These are phyloP conservation scores for Paracentrotus lividus DNA, from an alignment of 53 echinoderm and acorn worm species.

Conservation along the genomic window DNA sequence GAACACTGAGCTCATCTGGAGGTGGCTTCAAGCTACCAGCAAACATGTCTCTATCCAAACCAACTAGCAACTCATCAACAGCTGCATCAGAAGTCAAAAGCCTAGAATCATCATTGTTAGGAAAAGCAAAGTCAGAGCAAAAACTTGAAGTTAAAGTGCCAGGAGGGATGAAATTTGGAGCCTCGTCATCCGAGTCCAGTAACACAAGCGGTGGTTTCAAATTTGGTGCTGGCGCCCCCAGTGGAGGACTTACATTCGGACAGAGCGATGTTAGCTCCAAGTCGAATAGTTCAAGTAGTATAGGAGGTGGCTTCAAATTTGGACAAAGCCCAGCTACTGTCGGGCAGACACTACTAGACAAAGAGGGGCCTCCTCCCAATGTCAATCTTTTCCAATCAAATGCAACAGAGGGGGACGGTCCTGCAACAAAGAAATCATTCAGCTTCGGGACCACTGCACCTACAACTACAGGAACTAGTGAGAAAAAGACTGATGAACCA, in stretches of 20 bases:
- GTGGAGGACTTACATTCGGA: slow-evolving; percentile 22
- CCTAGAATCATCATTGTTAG: not conserved
- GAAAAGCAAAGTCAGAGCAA: slow-evolving; percentile 7
- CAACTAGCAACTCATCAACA: slow-evolving; percentile 41
- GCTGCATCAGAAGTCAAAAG: not conserved
- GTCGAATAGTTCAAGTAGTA: slow-evolving; percentile 27
- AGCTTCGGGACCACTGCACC: slow-evolving; percentile 70
- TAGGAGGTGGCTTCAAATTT: slow-evolving; percentile 75
- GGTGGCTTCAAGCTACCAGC: slow-evolving; percentile 66
- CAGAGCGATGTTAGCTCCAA: slow-evolving; percentile 30
- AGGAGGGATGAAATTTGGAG: slow-evolving; percentile 75
- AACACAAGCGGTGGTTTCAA: slow-evolving; percentile 54
- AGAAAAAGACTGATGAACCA: slow-evolving; percentile 18
- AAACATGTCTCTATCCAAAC: slow-evolving; percentile 39
- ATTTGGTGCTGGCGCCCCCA: slow-evolving; percentile 32
- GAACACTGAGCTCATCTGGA: not conserved
- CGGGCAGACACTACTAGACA: slow-evolving; percentile 18
- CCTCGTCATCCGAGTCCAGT: slow-evolving; percentile 22
- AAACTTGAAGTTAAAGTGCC: slow-evolving; percentile 66
- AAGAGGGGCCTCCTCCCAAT: slow-evolving; percentile 60
- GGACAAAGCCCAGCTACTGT: slow-evolving; percentile 69
- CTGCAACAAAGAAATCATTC: slow-evolving; percentile 53
- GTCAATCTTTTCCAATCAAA: slow-evolving; percentile 62
- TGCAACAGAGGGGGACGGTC: slow-evolving; percentile 12
- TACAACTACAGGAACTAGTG: not conserved